Percentiles rank a stretch among this genome's conserved stretches.
Evolutionary conservation across 1,140 invertebrate species (phyloP).

Genomic region (Atopsyche davidsoni): DNA sequence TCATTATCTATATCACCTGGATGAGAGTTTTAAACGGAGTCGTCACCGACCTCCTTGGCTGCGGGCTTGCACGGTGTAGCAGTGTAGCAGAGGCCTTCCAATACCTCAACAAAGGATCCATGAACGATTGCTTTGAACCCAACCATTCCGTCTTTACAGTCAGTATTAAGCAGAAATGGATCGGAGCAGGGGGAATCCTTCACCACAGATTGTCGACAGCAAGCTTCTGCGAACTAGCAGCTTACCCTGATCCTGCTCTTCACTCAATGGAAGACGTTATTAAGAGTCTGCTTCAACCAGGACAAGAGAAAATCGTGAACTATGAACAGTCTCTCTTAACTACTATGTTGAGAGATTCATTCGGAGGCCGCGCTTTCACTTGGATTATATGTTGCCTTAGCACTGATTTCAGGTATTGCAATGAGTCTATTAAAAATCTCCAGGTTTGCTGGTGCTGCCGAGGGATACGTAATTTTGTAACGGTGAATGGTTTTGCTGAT

Average conservation of each 20-base stretch:
- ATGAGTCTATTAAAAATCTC: slow-evolving; percentile 57
- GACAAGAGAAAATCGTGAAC: slow-evolving; percentile 49
- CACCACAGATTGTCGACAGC: slow-evolving; percentile 60
- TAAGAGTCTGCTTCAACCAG: slow-evolving; percentile 52
- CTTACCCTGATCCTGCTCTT: slow-evolving; percentile 56
- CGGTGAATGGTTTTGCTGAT: slow-evolving; percentile 60
- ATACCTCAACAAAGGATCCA: slow-evolving; percentile 46
- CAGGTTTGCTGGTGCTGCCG: slow-evolving; percentile 55
- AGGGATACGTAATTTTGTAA: slow-evolving; percentile 59
- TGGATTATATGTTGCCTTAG: slow-evolving; percentile 60
- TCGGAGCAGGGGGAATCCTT: slow-evolving; percentile 48
- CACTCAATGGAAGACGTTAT: slow-evolving; percentile 57
- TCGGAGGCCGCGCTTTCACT: slow-evolving; percentile 62
- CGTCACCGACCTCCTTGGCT: slow-evolving; percentile 51
- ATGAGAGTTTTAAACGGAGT: slow-evolving; percentile 56
- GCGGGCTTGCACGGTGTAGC: slow-evolving; percentile 48
- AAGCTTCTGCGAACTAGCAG: slow-evolving; percentile 60
- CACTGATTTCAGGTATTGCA: slow-evolving; percentile 53
- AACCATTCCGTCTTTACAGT: slow-evolving; percentile 61
- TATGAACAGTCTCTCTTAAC: slow-evolving; percentile 61
- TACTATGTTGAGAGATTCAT: slow-evolving; percentile 60
- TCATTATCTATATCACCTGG: slow-evolving; percentile 57
- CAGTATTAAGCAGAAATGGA: slow-evolving; percentile 62
- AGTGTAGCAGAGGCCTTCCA: slow-evolving; percentile 51
- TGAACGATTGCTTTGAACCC: slow-evolving; percentile 40